Evolutionary conservation across 2,888 invertebrate species (phyloP).

Genomic region (Chirona hameri): DNA sequence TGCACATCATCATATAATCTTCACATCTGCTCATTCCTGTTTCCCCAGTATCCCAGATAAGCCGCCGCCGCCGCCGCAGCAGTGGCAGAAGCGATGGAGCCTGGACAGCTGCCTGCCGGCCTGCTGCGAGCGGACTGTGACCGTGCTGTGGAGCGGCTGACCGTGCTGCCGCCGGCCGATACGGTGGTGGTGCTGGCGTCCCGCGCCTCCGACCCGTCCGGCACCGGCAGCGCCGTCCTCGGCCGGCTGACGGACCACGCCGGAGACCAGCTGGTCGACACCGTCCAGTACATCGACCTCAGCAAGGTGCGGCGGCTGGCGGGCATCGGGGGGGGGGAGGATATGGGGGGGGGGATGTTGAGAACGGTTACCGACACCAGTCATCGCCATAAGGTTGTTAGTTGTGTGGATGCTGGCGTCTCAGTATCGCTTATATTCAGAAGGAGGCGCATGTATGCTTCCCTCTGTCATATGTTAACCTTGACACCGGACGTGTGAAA

Average conservation of each 20-base stretch:
- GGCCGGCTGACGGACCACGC: neutral
- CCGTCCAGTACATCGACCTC: conserved; percentile 2
- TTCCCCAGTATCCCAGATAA: no score
- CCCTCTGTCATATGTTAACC: no score
- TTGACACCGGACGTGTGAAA: no score
- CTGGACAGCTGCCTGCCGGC: neutral
- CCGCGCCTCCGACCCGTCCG: neutral
- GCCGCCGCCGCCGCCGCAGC: no score
- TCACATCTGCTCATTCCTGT: no score
- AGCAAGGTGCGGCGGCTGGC: neutral
- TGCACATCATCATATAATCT: no score
- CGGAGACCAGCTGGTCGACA: neutral
- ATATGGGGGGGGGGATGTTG: no score
- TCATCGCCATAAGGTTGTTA: no score
- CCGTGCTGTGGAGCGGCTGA: neutral
- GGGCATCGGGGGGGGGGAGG: neutral
- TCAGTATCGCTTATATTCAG: no score
- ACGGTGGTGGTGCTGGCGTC: neutral
- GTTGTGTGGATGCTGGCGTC: no score
- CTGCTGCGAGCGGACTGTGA: neutral
- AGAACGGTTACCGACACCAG: no score
- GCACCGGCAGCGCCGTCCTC: neutral
- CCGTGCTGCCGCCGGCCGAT: neutral
- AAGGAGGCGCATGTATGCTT: no score
- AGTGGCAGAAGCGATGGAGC: neutral